phyloP scores from a whole-genome alignment of 2,888 invertebrate species.

The Rhagophthalmus giganteus region DNA sequence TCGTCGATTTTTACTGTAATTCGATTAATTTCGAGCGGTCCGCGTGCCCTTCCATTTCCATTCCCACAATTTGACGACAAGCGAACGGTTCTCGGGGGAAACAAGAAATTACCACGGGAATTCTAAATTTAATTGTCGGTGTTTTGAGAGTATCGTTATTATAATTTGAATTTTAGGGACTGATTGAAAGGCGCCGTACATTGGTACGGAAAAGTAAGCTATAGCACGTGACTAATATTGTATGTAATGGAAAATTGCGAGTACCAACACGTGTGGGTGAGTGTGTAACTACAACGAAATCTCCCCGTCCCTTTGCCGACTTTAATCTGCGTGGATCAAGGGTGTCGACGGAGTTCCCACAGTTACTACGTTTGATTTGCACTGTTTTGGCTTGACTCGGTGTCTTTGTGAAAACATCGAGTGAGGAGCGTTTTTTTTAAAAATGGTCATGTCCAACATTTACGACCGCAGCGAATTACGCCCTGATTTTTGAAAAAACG shows the following conservation, averaged over 20 bases:
- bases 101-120: conserved; percentile 27
- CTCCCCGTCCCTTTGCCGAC: conserved; percentile 13
- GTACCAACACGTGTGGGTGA: conserved; percentile 30
- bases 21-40: too few relatives aligned
- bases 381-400: not conserved
- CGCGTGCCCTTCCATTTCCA: not conserved
- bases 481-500: too few relatives aligned
- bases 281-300: conserved; percentile 39
- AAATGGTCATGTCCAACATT: too few relatives aligned
- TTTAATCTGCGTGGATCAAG: conserved; percentile 50
- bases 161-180: conserved; percentile 39
- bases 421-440: too few relatives aligned
- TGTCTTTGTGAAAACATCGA: too few relatives aligned
- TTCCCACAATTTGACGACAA: conserved; percentile 14
- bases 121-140: conserved; percentile 31
- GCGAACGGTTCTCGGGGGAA: conserved; percentile 22
- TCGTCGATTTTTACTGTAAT: too few relatives aligned
- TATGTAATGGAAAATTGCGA: conserved; percentile 21
- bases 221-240: conserved; percentile 38
- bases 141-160: conserved; percentile 41
- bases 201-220: conserved; percentile 39
- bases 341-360: conserved; percentile 47
- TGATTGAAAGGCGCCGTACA: conserved; percentile 40
- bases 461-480: too few relatives aligned
- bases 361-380: conserved; percentile 31